These are phyloP conservation scores for Hylia prasina DNA, from an alignment of 2,113 vertebrate species.

Conservation along the genomic window DNA sequence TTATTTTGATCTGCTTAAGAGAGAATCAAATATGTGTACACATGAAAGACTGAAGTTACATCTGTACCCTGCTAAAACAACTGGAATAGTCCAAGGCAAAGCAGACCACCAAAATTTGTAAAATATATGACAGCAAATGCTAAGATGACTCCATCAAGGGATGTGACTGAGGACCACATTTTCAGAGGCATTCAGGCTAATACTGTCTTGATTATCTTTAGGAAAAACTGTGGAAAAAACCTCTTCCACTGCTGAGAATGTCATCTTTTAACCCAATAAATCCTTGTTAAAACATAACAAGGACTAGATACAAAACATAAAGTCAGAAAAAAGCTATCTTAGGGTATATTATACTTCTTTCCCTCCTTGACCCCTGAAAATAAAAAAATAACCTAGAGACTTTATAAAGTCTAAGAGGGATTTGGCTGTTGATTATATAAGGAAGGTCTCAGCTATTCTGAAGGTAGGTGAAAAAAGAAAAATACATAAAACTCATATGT, in stretches of 20 bases:
- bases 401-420: not conserved
- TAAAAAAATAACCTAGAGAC: not conserved
- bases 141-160: not conserved
- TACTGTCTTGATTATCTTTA: not conserved
- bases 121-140: not conserved
- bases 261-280: not conserved
- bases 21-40: not conserved
- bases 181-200: not conserved
- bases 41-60: not conserved
- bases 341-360: not conserved
- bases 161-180: not conserved
- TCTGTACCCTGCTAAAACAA: not conserved
- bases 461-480: not conserved
- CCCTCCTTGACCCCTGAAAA: not conserved
- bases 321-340: not conserved
- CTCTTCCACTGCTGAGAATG: not conserved
- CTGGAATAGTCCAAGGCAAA: not conserved
- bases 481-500: not conserved
- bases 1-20: not conserved
- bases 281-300: not conserved
- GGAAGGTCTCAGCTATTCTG: not conserved
- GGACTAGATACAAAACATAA: not conserved
- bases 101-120: not conserved
- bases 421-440: not conserved
- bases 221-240: not conserved